These are phyloP conservation scores for Netelia inedita DNA, from an alignment of 2,888 invertebrate genomes.

Conservation along the genomic window DNA sequence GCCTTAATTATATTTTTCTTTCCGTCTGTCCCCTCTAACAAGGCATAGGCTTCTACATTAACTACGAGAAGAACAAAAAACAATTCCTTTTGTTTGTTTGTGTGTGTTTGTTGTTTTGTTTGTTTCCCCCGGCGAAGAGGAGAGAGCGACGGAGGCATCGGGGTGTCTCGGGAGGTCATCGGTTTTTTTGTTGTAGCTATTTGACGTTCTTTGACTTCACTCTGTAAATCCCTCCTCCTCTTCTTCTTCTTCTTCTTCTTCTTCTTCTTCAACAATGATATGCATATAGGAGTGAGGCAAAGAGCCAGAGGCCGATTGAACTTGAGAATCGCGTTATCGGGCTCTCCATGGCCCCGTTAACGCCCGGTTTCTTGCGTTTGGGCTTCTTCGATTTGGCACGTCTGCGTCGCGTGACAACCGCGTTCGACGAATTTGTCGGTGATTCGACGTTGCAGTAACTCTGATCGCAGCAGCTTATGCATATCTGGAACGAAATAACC, in stretches of 20 bases:
- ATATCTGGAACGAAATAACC: constrained; percentile 86
- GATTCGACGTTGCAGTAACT: constrained; percentile 88
- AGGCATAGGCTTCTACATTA: constrained; percentile 76
- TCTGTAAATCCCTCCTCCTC: constrained; percentile 5
- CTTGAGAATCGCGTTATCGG: constrained; percentile 68
- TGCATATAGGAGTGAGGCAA: constrained; percentile 80
- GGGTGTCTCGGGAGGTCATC: background rate
- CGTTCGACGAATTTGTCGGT: constrained; percentile 87
- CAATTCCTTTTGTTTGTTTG: constrained; percentile 76
- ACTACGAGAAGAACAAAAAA: constrained; percentile 77
- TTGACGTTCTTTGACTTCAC: constrained; percentile 16
- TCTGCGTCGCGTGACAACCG: constrained; percentile 85
- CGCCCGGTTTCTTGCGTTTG: constrained; percentile 77
- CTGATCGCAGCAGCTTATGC: constrained; percentile 88
- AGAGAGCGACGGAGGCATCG: background rate
- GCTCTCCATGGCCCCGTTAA: constrained; percentile 71
- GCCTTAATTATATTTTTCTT: constrained; percentile 2
- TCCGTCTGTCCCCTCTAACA: constrained; percentile 67
- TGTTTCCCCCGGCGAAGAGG: background rate
- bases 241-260: constrained; percentile 11
- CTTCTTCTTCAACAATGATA: constrained; percentile 79
- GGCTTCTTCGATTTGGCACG: constrained; percentile 79
- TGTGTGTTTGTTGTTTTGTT: constrained; percentile 12
- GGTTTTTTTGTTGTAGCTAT: constrained; percentile 20
- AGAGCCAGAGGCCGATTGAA: constrained; percentile 75